Evolutionary conservation across 2,797 vertebrate genomes (phyloP).

Genomic region (Coranthus polyacanthus): DNA sequence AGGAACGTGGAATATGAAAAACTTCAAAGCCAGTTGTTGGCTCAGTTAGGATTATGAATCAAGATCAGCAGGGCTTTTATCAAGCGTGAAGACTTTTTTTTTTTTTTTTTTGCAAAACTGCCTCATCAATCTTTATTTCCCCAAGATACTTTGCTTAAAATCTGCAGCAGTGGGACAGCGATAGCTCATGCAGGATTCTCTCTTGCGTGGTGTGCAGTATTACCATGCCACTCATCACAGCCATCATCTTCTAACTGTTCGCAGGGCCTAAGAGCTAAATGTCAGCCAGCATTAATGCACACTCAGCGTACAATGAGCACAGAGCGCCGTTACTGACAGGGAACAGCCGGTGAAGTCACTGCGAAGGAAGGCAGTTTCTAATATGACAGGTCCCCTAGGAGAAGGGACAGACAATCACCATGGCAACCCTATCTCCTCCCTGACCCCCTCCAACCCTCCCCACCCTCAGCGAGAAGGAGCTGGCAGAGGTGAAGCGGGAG

Average conservation of each 20-base stretch:
- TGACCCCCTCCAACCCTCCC: not conserved
- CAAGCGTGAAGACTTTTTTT: slow-evolving; percentile 11
- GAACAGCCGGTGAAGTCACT: slow-evolving; percentile 37
- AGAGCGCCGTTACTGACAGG: slow-evolving; percentile 27
- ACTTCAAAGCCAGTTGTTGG: slow-evolving; percentile 60
- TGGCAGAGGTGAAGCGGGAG: slow-evolving; percentile 62
- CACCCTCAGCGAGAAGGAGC: slow-evolving; percentile 25
- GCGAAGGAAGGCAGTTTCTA: slow-evolving; percentile 32
- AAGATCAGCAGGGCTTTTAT: slow-evolving; percentile 22
- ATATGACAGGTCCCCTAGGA: slow-evolving; percentile 58
- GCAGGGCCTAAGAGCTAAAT: slow-evolving; percentile 54
- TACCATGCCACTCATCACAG: slow-evolving; percentile 42
- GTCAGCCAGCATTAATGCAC: slow-evolving; percentile 71
- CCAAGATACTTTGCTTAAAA: slow-evolving; percentile 31
- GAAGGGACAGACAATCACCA: slow-evolving; percentile 57
- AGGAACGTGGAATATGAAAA: slow-evolving; percentile 51
- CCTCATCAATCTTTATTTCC: slow-evolving; percentile 54
- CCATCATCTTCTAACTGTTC: slow-evolving; percentile 55
- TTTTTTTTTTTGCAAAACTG: slow-evolving; percentile 9
- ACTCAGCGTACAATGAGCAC: slow-evolving; percentile 46
- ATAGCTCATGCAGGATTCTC: slow-evolving; percentile 16
- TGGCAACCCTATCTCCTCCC: slow-evolving; percentile 55
- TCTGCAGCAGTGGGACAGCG: slow-evolving; percentile 12
- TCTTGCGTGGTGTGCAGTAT: slow-evolving; percentile 15
- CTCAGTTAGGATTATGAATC: slow-evolving; percentile 45